Evolutionary conservation across 2,888 invertebrate genomes (phyloP), one percentile per base, ranked within the genome.

Genomic region (Phorcus lineatus): DNA sequence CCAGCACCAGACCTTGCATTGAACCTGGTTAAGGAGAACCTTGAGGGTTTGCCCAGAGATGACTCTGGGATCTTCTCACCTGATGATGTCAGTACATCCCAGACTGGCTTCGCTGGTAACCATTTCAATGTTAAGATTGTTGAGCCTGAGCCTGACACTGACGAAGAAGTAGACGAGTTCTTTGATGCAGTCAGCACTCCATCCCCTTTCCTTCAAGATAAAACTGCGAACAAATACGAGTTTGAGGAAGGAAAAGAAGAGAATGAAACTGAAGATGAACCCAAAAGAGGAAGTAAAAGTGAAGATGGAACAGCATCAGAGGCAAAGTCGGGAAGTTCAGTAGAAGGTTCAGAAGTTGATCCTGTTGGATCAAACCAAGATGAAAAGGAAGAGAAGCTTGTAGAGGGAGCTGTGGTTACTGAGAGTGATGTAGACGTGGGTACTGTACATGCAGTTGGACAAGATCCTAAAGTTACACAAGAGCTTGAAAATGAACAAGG

Each of bases 181-280:
- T 83, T 74, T 82, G 84, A 84, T 55, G 83, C 80, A 55, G 78
- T 81, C 22, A 80, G 81, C 74, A 81, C 82, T 55, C 66, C 81
- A 1, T 77, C 74, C 13, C 70, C 79, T 40, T 31, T n/a, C 70
- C 74, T 47, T 47, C 31, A 54, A 4, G 24, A 36, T n/a, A 53
- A 28, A 13, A 36, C 55, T 53, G 52, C 52, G 22, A 24, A 4
- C 19, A 28, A 31, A 7, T 74, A 82, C 16, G 40, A 80, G 36
- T 53, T 47, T 54, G 16, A 40, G 16, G 75, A 53, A n/a, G 54
- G 16, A 19, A 40, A 74, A 22, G 52, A 54, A 11, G 47, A 75
- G 9, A 36, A 17, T 67, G 57, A 40, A 70, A 24, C 66, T 57
- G 36, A 36, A 11, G 74, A 22, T 6, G 53, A 31, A 22, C 22